These are phyloP conservation scores for Coracopsis vasa DNA, from an alignment of 2,113 vertebrate species.

Conservation along the genomic window DNA sequence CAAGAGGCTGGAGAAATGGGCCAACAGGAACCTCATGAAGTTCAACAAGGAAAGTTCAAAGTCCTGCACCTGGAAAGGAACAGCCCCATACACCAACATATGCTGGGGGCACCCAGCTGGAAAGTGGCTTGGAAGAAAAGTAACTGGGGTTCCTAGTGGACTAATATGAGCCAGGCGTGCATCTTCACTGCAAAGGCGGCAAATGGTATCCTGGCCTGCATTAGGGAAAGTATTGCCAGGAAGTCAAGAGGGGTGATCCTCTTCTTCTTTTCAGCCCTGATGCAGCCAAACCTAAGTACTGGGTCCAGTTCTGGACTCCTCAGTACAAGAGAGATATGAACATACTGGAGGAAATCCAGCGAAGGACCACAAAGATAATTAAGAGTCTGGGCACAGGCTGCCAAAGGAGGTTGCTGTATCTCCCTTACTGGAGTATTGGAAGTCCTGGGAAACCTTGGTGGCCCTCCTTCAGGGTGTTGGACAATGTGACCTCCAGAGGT, in stretches of 20 bases:
- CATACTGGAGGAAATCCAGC: not conserved
- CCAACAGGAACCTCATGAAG: not conserved
- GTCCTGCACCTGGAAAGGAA: not conserved
- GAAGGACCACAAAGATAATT: not conserved
- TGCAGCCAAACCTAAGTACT: not conserved
- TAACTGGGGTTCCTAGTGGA: not conserved
- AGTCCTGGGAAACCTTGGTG: not conserved
- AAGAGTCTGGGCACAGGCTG: not conserved
- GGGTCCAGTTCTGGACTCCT: not conserved
- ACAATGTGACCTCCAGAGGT: not conserved
- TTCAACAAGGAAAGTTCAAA: not conserved
- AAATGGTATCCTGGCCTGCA: not conserved
- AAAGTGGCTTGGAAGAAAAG: not conserved
- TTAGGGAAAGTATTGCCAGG: not conserved
- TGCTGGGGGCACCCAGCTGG: not conserved
- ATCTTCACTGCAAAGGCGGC: not conserved
- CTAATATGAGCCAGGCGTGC: not conserved
- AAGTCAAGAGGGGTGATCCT: not conserved
- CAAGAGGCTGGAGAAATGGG: not conserved
- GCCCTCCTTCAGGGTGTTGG: rapidly evolving
- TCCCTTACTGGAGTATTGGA: not conserved
- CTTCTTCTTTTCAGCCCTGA: not conserved
- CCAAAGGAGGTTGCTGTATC: not conserved
- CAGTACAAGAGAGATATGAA: not conserved
- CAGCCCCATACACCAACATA: not conserved